phyloP scores from a whole-genome alignment of 2,113 vertebrate genomes.

The Noctilio leporinus region DNA sequence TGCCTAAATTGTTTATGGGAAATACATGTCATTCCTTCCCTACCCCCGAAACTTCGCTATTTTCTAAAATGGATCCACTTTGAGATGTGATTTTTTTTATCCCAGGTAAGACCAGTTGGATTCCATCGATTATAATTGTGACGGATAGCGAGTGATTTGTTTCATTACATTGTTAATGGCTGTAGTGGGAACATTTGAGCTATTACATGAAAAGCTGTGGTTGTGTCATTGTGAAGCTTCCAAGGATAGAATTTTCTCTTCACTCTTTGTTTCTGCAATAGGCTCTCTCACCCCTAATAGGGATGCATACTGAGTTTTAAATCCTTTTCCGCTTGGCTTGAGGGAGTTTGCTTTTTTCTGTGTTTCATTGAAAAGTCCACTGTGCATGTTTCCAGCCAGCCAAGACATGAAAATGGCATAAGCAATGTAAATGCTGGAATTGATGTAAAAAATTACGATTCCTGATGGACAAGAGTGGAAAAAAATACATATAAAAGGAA shows the following conservation, averaged over 20 bases:
- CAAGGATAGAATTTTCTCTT: slow-evolving; percentile 69
- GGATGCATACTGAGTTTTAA: slow-evolving; percentile 64
- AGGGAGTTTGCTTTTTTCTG: slow-evolving; percentile 53
- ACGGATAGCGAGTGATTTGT: slow-evolving; percentile 64
- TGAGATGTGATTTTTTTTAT: slow-evolving; percentile 57
- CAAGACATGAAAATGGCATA: slow-evolving; percentile 6
- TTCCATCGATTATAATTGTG: slow-evolving; percentile 68
- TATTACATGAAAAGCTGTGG: slow-evolving; percentile 61
- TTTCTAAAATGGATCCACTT: slow-evolving; percentile 72
- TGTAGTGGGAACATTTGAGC: slow-evolving; percentile 59
- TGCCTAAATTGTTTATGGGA: slow-evolving; percentile 56
- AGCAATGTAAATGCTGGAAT: neutral
- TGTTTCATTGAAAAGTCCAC: slow-evolving; percentile 59
- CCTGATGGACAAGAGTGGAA: neutral
- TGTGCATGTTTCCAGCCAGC: neutral
- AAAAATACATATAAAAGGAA: neutral
- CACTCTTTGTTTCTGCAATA: slow-evolving; percentile 59
- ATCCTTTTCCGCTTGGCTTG: slow-evolving; percentile 60
- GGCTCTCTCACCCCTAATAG: slow-evolving; percentile 41
- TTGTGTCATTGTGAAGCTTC: slow-evolving; percentile 50
- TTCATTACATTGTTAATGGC: slow-evolving; percentile 70
- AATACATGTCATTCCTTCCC: slow-evolving; percentile 41
- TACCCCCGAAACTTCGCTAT: slow-evolving; percentile 42
- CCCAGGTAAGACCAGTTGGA: slow-evolving; percentile 63
- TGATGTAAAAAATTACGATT: slow-evolving; percentile 36